Evolutionary conservation across 2,113 vertebrate genomes (phyloP), one percentile per base, ranked within the genome.

Genomic region (Saccopteryx bilineata): DNA sequence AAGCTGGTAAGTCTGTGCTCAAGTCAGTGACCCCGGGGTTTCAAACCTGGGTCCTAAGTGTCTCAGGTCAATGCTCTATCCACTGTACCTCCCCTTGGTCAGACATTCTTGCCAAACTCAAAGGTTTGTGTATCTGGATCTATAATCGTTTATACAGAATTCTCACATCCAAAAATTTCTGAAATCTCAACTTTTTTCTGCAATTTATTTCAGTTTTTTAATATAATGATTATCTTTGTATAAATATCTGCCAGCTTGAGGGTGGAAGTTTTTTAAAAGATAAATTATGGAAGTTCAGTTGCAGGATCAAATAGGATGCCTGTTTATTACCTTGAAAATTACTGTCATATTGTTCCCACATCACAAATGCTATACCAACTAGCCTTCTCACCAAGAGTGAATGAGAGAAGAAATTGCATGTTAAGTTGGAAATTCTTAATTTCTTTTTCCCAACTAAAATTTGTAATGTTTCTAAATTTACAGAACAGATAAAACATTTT

Each of bases 371-470:
- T 7, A 6, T 72, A n/a, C n/a, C 11, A 9, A 17, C 26, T 0
- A 63, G 26, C 15, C 54, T 21, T 78, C n/a, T 91, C 6, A 19
- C 7, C 6, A 39, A 76, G n/a, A 79, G 13, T 13, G 48, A 83
- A 52, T 9, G 14, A 63, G 28, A 71, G 54, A 79, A 91, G 46
- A 26, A 18, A 54, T 2, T 23, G 9, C 0, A 28, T 17, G 23
- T 31, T 63, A 76, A 52, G 18, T 33, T 46, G 23, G 48, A 87
- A 76, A 66, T 58, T 96, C 46, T 86, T 84, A 18, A 56, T 89
- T 68, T 89, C 83, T 78, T 31, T 92, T 48, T 87, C 89, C 31
- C 6, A n/a, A 54, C 83, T 90, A 78, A 76, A 93, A 66, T 54
- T 76, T 58, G 92, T 23, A 79, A 18, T 28, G 28, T 87, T 83